These are phyloP conservation scores for Acanthurus tractus DNA, from an alignment of 2,797 vertebrate genomes.

Conservation along the genomic window DNA sequence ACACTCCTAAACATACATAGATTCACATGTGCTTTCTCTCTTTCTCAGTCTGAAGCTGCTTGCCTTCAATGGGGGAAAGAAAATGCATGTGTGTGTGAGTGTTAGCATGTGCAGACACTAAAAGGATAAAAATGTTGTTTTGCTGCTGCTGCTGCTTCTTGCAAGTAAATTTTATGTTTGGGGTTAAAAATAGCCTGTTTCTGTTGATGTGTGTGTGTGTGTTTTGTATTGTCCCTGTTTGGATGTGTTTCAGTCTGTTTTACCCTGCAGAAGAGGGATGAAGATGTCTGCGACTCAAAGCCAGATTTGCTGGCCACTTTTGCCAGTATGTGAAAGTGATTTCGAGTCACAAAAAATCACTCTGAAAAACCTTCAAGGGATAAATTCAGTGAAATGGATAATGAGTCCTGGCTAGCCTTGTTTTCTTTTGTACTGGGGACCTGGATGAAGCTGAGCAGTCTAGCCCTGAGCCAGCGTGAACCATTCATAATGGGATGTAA, in stretches of 20 bases:
- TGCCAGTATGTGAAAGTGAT: not conserved
- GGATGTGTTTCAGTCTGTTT: conserved; percentile 15
- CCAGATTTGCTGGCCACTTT: conserved; percentile 14
- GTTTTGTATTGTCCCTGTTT: conserved; percentile 15
- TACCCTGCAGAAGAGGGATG: conserved; percentile 12
- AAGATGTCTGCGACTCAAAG: conserved; percentile 22
- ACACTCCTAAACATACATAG: not conserved
- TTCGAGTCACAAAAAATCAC: conserved; percentile 15
- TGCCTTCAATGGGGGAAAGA: not conserved
- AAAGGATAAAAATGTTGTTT: conserved; percentile 64
- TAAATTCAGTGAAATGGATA: conserved; percentile 31
- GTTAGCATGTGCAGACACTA: conserved; percentile 20
- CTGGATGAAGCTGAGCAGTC: conserved; percentile 19
- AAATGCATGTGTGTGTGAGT: not conserved
- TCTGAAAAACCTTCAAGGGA: not conserved
- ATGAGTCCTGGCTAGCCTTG: conserved; percentile 33
- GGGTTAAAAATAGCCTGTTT: conserved; percentile 53
- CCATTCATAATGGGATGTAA: conserved; percentile 50
- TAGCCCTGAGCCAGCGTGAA: conserved; percentile 30
- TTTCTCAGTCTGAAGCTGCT: not conserved
- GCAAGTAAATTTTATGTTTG: conserved; percentile 35
- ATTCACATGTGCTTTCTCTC: not conserved
- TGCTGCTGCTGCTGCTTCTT: conserved; percentile 47
- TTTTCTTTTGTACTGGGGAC: conserved; percentile 39
- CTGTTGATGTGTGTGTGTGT: conserved; percentile 1